Conservation (phyloP, 2,113 vertebrate species). For the Calypte anna region DNA sequence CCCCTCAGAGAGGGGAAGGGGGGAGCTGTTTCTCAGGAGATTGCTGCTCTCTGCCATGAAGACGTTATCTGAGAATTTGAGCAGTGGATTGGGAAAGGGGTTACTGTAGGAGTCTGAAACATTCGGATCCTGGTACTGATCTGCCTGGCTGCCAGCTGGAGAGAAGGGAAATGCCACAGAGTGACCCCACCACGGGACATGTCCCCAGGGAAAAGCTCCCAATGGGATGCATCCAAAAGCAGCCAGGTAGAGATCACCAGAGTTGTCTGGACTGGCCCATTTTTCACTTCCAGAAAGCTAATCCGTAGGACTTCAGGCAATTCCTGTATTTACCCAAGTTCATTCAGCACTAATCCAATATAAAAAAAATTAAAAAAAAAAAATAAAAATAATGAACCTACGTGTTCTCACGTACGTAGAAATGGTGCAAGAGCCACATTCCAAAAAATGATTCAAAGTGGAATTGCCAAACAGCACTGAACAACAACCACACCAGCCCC, state of each 20-base stretch:
- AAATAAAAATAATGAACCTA: not conserved
- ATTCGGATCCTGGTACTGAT: fast-evolving
- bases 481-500: not conserved
- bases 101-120: not conserved
- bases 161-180: fast-evolving
- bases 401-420: not conserved
- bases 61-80: not conserved
- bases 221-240: not conserved
- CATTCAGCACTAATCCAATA: not conserved
- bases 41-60: not conserved
- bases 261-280: not conserved
- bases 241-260: not conserved
- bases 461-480: not conserved
- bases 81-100: not conserved
- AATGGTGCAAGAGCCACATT: conserved; percentile 29
- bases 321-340: not conserved
- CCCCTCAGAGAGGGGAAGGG: not conserved
- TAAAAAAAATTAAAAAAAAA: not conserved
- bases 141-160: not conserved
- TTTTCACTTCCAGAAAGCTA: not conserved
- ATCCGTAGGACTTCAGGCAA: conserved; percentile 32
- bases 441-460: conserved; percentile 26
- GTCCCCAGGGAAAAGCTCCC: not conserved
- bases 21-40: not conserved
- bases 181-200: fast-evolving